These are phyloP conservation scores for Varanus komodoensis DNA, from an alignment of 2,113 vertebrate genomes.

Conservation along the genomic window DNA sequence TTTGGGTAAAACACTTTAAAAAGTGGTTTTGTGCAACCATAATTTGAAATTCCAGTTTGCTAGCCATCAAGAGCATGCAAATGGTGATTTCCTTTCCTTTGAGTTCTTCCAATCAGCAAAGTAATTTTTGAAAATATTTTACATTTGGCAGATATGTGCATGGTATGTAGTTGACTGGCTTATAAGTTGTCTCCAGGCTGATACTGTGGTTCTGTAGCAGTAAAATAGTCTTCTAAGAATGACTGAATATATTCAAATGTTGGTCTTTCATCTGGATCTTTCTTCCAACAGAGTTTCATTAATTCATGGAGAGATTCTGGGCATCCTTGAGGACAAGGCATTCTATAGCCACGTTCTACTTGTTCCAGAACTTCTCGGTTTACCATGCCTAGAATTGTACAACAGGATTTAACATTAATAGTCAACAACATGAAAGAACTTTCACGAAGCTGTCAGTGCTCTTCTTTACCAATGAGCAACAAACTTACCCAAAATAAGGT, in stretches of 20 bases:
- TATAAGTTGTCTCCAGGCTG: constrained; percentile 97
- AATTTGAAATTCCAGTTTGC: constrained; percentile 83
- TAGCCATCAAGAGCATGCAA: constrained; percentile 77
- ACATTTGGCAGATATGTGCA: constrained; percentile 80
- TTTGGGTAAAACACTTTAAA: constrained; percentile 76
- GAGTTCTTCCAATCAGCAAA: constrained; percentile 70
- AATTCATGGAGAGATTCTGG: constrained; percentile 94
- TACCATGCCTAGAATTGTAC: constrained; percentile 87
- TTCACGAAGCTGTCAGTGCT: not conserved
- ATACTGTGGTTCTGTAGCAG: constrained; percentile 96
- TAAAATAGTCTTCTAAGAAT: constrained; percentile 98
- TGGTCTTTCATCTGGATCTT: constrained; percentile 95
- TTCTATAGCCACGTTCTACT: constrained; percentile 94
- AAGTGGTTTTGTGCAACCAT: constrained; percentile 86
- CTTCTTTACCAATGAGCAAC: not conserved
- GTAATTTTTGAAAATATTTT: constrained; percentile 75
- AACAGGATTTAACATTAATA: constrained; percentile 20
- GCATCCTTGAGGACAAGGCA: constrained; percentile 95
- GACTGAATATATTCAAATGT: constrained; percentile 97
- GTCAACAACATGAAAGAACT: not conserved
- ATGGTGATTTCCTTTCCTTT: constrained; percentile 76
- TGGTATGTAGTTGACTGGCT: constrained; percentile 71
- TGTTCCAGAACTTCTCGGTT: constrained; percentile 96
- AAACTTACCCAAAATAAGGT: not conserved
- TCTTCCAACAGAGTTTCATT: constrained; percentile 97